These are phyloP conservation scores for Euzetes globulus DNA, from an alignment of 2,888 invertebrate genomes.

Conservation along the genomic window DNA sequence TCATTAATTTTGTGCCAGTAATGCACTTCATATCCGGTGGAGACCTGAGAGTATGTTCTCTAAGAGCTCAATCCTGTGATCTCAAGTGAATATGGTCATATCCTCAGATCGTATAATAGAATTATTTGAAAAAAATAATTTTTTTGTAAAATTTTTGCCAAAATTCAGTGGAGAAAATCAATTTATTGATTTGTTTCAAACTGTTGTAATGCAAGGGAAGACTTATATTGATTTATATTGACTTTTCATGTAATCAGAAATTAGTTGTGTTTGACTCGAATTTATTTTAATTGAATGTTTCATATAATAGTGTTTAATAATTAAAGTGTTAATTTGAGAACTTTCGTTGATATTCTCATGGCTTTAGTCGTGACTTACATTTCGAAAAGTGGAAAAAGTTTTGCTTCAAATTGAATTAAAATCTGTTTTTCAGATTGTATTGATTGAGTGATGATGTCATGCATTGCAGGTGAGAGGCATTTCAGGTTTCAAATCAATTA, in stretches of 20 bases:
- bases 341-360: neutral
- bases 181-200: slow-evolving; percentile 10
- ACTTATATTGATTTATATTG: slow-evolving; percentile 16
- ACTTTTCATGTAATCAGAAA: slow-evolving; percentile 14
- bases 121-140: too few species aligned
- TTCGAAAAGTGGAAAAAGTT: too few species aligned
- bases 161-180: neutral
- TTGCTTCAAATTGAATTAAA: too few species aligned
- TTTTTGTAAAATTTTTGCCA: neutral
- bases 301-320: slow-evolving; percentile 6
- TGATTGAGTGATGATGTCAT: neutral
- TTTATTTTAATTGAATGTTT: neutral
- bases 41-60: too few species aligned
- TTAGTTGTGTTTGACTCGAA: neutral
- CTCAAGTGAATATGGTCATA: neutral
- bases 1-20: too few species aligned
- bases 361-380: neutral
- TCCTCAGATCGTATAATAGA: neutral
- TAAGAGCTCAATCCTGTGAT: too few species aligned
- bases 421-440: neutral
- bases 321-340: neutral
- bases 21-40: too few species aligned
- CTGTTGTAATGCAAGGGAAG: neutral
- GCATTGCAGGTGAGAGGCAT: slow-evolving; percentile 9
- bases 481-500: neutral